A percentile compares a stretch with the other conserved stretches of the same genome.
phyloP scores from a whole-genome alignment of 2,888 invertebrate genomes.

The Bruchidius siliquastri region DNA sequence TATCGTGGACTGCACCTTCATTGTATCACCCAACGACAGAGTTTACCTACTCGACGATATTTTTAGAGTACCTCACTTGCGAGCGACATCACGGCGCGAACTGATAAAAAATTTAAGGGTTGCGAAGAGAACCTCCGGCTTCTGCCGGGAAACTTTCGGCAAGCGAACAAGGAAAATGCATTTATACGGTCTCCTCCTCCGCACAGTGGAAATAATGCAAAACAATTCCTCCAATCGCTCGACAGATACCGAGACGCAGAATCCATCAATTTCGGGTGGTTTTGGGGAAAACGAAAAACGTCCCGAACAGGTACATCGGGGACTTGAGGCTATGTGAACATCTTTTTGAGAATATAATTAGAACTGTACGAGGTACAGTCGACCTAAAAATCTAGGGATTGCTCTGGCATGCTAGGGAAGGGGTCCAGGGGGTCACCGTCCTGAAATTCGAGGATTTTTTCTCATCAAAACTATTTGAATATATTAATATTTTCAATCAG shows the following conservation, averaged over 20 bases:
- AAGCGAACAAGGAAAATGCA: constrained; percentile 21
- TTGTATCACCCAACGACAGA: background rate
- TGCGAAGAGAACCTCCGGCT: background rate
- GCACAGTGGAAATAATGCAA: constrained; percentile 7
- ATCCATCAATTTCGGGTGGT: constrained; percentile 7
- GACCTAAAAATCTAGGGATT: background rate
- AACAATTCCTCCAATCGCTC: constrained; percentile 12
- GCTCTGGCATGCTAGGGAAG: too few species aligned
- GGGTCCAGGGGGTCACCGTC: too few species aligned
- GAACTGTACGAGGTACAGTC: background rate
- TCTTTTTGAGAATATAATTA: background rate
- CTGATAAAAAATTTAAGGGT: background rate
- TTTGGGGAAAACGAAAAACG: constrained; percentile 5
- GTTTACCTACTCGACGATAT: background rate
- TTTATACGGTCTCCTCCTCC: constrained; percentile 15
- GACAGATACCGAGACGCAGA: constrained; percentile 9
- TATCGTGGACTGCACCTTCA: too few species aligned
- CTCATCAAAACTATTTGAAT: too few species aligned
- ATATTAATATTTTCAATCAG: too few species aligned
- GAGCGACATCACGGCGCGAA: background rate
- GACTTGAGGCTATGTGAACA: background rate
- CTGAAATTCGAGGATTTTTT: too few species aligned
- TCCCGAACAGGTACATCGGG: constrained; percentile 12
- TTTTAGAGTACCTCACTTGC: background rate
- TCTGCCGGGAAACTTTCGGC: constrained; percentile 10